Conservation (phyloP, 2,888 invertebrate genomes). For the Synergus umbraculus region DNA sequence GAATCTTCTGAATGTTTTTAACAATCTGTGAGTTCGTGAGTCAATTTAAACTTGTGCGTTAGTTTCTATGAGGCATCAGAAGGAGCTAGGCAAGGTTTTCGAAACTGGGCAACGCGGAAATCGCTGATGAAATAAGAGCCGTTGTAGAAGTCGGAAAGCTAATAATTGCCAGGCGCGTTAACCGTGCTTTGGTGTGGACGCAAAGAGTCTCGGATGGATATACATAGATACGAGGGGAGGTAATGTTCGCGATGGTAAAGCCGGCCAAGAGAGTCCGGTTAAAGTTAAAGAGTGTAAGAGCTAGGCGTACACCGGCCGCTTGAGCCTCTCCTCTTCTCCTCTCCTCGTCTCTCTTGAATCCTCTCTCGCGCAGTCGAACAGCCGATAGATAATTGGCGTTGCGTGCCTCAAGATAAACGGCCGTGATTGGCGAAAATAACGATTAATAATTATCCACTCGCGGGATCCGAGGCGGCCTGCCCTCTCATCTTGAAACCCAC, state of each 20-base stretch:
- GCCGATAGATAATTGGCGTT: constrained; percentile 75
- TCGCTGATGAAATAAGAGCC: constrained; percentile 64
- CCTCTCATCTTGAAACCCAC: constrained; percentile 66
- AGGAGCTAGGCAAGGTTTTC: constrained; percentile 15
- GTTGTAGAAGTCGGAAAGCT: constrained; percentile 57
- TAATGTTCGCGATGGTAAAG: constrained; percentile 45
- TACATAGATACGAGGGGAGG: constrained; percentile 51
- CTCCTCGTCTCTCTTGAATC: constrained; percentile 43
- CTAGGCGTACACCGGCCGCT: constrained; percentile 49
- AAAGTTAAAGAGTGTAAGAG: constrained; percentile 51
- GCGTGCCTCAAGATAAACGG: constrained; percentile 75
- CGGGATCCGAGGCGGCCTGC: constrained; percentile 69
- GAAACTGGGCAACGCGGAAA: constrained; percentile 63
- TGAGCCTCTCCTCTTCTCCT: constrained; percentile 22
- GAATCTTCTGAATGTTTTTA: too few relatives aligned
- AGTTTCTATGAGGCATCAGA: neutral
- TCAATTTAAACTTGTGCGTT: neutral
- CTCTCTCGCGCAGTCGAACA: constrained; percentile 55
- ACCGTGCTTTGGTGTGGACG: constrained; percentile 46
- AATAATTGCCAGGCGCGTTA: constrained; percentile 65
- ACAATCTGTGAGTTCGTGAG: neutral
- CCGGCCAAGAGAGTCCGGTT: constrained; percentile 29
- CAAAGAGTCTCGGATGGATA: constrained; percentile 18
- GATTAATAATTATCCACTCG: constrained; percentile 76
- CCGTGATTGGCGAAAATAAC: constrained; percentile 76